Evolutionary conservation across 2,888 invertebrate species (phyloP), one percentile per base, ranked within the genome.

Genomic region (Pterostichus madidus): DNA sequence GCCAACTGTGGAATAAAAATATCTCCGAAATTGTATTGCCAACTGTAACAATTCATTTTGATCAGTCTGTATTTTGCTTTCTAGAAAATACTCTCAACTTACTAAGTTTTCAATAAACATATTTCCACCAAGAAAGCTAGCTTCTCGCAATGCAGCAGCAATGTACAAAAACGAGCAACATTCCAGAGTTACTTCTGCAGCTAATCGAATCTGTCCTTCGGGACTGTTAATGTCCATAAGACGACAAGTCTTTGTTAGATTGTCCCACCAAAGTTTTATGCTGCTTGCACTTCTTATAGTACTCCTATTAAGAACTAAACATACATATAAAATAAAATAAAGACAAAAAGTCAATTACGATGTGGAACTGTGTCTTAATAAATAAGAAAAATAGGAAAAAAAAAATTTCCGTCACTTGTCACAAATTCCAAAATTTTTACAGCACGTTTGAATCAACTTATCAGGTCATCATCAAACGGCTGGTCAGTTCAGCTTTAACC

Each of bases 31-130:
- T n/a, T n/a, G n/a, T n/a, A n/a, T n/a, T n/a, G n/a, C n/a, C n/a
- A n/a, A n/a, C n/a, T n/a, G n/a, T n/a, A n/a, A n/a, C n/a, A n/a
- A n/a, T n/a, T n/a, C n/a, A n/a, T n/a, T n/a, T n/a, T n/a, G n/a
- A n/a, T n/a, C n/a, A n/a, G n/a, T n/a, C n/a, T n/a, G n/a, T 24
- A 24, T 3, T 24, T 24, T 24, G 3, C 24, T 24, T 24, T 1
- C 24, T 2, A 2, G 1, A 24, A 24, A 24, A 24, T 24, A 24
- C 3, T 1, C 1, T 3, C 24, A 24, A 24, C 92, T 93, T 90
- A 98, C 98, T 90, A 99, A 91, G 90, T 98, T 98, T 89, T 98
- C 97, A 84, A 98, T 94, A 89, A 99, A 99, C 95, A 98, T 97
- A 87, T 96, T 94, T 84, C 95, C 93, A 0, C 99, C 98, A 35